phyloP scores from a whole-genome alignment of 2,113 vertebrate genomes.

The Cyanoderma ruficeps region DNA sequence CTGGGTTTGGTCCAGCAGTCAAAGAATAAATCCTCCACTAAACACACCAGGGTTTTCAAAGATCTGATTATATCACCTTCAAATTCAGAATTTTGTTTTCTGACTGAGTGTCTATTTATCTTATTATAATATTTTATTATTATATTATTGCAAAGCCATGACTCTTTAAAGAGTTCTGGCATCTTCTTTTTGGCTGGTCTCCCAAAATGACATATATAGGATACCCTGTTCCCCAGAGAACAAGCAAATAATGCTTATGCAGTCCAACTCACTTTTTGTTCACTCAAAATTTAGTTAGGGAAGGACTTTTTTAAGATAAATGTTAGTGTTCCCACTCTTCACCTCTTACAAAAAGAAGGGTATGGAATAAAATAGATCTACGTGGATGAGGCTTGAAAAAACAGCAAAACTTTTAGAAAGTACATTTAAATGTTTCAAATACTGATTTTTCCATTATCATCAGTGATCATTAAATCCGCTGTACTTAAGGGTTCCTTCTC shows the following conservation, averaged over 20 bases:
- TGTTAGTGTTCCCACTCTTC: constrained; percentile 18
- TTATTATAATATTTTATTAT: constrained; percentile 15
- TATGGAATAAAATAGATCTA: not conserved
- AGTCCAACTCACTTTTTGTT: not conserved
- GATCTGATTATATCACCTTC: constrained; percentile 39
- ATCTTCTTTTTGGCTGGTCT: constrained; percentile 11
- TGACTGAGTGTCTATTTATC: not conserved
- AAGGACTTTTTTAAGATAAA: constrained; percentile 4
- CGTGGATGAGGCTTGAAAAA: not conserved
- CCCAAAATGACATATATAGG: constrained; percentile 22
- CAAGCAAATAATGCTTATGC: not conserved
- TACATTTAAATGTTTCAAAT: not conserved
- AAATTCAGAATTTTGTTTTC: constrained; percentile 28
- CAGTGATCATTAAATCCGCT: not conserved
- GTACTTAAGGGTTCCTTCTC: not conserved
- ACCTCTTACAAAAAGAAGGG: not conserved
- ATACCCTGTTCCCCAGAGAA: not conserved
- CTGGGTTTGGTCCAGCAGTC: constrained; percentile 31
- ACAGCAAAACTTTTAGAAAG: not conserved
- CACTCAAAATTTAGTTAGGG: not conserved
- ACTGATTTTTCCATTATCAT: not conserved
- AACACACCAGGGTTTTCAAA: constrained; percentile 17
- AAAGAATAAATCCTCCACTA: constrained; percentile 27
- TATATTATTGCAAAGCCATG: not conserved
- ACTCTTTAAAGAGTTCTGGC: constrained; percentile 7